A percentile compares a stretch with the other conserved stretches of the same genome.
These are phyloP conservation scores for Brachirus orientalis DNA, from an alignment of 2,113 vertebrate species.

Conservation along the genomic window DNA sequence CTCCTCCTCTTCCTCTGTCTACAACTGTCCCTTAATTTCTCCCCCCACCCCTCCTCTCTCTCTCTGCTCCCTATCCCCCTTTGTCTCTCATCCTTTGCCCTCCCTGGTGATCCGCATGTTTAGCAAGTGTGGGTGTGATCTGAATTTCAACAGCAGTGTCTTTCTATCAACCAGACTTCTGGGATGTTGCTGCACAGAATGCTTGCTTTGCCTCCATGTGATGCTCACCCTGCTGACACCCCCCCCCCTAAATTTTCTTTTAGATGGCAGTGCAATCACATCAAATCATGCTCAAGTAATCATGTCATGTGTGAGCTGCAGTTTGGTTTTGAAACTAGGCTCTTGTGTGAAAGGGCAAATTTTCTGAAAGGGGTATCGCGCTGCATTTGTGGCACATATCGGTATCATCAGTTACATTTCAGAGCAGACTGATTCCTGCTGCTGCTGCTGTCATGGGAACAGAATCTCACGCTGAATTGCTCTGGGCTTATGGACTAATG, in stretches of 20 bases:
- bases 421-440: conserved; percentile 1
- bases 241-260: too few species aligned
- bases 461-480: conserved; percentile 31
- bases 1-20: conserved; percentile 3
- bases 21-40: conserved; percentile 15
- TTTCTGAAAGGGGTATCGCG: too few species aligned
- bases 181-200: conserved; percentile 45
- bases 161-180: conserved; percentile 51
- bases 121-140: conserved; percentile 66
- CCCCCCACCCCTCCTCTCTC: neutral
- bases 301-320: neutral
- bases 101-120: conserved; percentile 42
- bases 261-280: conserved; percentile 11
- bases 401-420: conserved; percentile 22
- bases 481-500: conserved; percentile 20
- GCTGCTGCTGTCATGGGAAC: conserved; percentile 62
- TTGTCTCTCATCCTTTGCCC: conserved; percentile 26
- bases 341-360: too few species aligned
- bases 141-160: conserved; percentile 74
- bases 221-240: conserved; percentile 21
- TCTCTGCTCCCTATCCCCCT: neutral
- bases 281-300: conserved; percentile 11
- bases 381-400: neutral
- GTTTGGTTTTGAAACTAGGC: too few species aligned
- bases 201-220: conserved; percentile 28